Percentiles rank a stretch among this genome's conserved stretches.
Conservation (phyloP, 2,113 vertebrate genomes). For the Acanthisitta chloris region DNA sequence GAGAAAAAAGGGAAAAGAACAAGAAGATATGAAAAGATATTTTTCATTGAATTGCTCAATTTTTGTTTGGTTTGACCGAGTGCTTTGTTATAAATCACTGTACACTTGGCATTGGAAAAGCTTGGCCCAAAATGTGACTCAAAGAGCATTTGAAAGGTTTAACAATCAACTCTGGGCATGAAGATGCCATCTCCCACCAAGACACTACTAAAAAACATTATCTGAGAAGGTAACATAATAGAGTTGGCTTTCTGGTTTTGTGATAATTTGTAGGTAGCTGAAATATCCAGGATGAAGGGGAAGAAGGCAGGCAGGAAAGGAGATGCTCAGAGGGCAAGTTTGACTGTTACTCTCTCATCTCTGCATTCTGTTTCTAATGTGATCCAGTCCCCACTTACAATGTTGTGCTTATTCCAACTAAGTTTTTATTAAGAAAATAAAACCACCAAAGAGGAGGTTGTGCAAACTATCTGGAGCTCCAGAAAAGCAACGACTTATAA, state of each 20-base stretch:
- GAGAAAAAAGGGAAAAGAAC: neutral
- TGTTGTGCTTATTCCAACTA: neutral
- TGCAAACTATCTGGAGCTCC: conserved; percentile 33
- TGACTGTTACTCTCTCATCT: neutral
- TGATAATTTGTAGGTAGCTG: neutral
- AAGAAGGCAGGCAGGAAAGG: neutral
- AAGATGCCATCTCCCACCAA: neutral
- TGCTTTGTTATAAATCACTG: neutral
- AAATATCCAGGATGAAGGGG: neutral
- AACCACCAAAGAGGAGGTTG: neutral
- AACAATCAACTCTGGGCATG: neutral
- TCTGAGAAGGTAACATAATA: neutral
- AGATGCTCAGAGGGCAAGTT: neutral
- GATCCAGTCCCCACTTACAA: neutral
- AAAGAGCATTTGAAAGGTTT: neutral
- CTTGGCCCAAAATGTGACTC: neutral
- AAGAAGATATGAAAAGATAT: neutral
- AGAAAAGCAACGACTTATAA: neutral
- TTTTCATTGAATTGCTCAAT: neutral
- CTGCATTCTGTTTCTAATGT: neutral
- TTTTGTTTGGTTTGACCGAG: neutral
- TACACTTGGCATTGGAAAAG: neutral
- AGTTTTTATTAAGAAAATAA: conserved; percentile 30
- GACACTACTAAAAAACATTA: neutral
- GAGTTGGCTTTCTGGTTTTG: neutral